Evolutionary conservation across 23 tunicate genomes (phyloP).

Genomic region (Botrylloides violaceus): DNA sequence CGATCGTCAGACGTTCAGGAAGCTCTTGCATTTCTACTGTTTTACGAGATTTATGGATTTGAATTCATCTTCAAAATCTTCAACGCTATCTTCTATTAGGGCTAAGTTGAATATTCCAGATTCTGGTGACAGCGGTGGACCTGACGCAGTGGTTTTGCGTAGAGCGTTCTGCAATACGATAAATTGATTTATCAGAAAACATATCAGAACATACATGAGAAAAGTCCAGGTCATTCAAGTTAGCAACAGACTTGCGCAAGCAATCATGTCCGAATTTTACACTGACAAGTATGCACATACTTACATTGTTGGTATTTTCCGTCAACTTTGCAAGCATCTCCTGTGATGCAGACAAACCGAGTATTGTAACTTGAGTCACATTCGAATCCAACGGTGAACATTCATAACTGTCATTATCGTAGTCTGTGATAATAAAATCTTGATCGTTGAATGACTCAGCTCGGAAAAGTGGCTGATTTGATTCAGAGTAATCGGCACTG

Average conservation of each 20-base stretch:
- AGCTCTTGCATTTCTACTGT: no score
- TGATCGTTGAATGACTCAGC: background rate
- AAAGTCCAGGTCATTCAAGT: no score
- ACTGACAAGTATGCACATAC: no score
- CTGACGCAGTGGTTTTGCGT: no score
- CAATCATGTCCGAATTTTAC: no score
- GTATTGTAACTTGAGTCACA: slow-evolving; percentile 10
- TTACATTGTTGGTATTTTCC: background rate
- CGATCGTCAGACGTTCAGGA: no score
- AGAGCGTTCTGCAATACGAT: no score
- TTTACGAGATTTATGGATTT: slow-evolving; percentile 25
- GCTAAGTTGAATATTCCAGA: slow-evolving; percentile 14
- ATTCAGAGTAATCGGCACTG: background rate
- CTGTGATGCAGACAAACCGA: slow-evolving; percentile 12
- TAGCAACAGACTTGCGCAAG: no score
- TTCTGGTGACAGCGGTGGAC: background rate
- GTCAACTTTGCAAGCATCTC: background rate
- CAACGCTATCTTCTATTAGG: slow-evolving; percentile 11
- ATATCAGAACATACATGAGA: background rate
- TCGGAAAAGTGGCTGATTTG: slow-evolving; percentile 9
- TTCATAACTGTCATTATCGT: background rate
- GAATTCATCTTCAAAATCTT: slow-evolving; percentile 18
- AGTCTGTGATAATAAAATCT: background rate
- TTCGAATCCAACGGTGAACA: background rate
- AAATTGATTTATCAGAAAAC: background rate